Percentiles rank a stretch among this genome's conserved stretches.
Conservation (phyloP, 2,888 invertebrate species). For the Hypomecis atomaria region DNA sequence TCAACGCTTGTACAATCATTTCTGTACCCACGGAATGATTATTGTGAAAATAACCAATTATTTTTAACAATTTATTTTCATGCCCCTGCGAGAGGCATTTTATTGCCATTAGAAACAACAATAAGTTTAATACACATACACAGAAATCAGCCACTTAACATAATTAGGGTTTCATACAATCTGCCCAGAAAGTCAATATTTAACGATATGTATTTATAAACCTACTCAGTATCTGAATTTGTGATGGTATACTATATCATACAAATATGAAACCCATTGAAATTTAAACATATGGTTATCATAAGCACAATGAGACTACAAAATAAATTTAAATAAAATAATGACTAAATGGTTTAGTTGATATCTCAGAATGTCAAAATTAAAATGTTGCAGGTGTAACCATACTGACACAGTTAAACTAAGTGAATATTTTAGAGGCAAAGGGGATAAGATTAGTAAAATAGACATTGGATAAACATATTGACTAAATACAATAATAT, state of each 20-base stretch:
- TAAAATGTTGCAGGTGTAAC: constrained; percentile 12
- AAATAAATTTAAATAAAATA: constrained; percentile 31
- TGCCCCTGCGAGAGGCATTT: constrained; percentile 35
- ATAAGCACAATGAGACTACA: constrained; percentile 22
- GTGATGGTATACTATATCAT: constrained; percentile 36
- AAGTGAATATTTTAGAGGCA: too few relatives aligned
- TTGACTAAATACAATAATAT: too few relatives aligned
- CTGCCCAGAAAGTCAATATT: constrained; percentile 30
- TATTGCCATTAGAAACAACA: constrained; percentile 29
- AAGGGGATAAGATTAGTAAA: too few relatives aligned
- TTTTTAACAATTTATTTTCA: constrained; percentile 32
- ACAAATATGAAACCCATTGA: constrained; percentile 30
- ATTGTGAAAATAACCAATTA: constrained; percentile 41
- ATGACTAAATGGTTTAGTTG: constrained; percentile 30
- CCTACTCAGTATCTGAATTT: constrained; percentile 35
- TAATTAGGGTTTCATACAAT: constrained; percentile 32
- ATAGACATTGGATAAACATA: too few relatives aligned
- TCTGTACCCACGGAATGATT: constrained; percentile 65
- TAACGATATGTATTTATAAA: constrained; percentile 41
- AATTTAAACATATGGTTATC: constrained; percentile 7
- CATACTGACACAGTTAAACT: constrained; percentile 6
- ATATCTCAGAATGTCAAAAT: constrained; percentile 25
- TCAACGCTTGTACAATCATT: constrained; percentile 56
- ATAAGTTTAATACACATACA: constrained; percentile 36
- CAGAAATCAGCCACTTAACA: constrained; percentile 34